These are phyloP conservation scores for Pseudorasbora parva DNA, from an alignment of 2,113 vertebrate species.

Conservation along the genomic window DNA sequence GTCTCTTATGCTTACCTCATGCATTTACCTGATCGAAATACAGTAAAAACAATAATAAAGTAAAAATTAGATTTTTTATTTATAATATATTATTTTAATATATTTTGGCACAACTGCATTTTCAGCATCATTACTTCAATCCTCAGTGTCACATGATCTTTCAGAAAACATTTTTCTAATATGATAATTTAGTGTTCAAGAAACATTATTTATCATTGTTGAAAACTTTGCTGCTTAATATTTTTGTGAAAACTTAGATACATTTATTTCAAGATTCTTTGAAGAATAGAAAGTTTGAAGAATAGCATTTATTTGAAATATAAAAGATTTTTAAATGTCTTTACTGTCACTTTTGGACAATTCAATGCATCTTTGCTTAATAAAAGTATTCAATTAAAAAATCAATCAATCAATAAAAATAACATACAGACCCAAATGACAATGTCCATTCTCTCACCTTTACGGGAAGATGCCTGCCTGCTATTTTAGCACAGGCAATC, in stretches of 20 bases:
- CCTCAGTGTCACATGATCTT: not conserved
- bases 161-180: not conserved
- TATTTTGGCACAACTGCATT: not conserved
- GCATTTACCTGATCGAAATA: too few species aligned
- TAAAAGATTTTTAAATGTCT: not conserved
- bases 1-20: too few species aligned
- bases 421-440: not conserved
- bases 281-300: not conserved
- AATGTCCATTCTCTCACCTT: constrained; percentile 69
- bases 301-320: not conserved
- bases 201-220: not conserved
- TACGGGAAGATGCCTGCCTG: constrained; percentile 86
- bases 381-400: too few species aligned
- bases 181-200: not conserved
- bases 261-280: not conserved
- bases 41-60: too few species aligned
- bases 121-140: not conserved
- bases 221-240: not conserved
- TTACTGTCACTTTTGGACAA: not conserved
- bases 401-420: not conserved
- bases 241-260: not conserved
- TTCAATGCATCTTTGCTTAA: not conserved
- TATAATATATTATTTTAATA: too few species aligned
- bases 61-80: too few species aligned
- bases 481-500: constrained; percentile 82